Conservation (phyloP, 1,140 invertebrate genomes). For the Drosophila repletoides region DNA sequence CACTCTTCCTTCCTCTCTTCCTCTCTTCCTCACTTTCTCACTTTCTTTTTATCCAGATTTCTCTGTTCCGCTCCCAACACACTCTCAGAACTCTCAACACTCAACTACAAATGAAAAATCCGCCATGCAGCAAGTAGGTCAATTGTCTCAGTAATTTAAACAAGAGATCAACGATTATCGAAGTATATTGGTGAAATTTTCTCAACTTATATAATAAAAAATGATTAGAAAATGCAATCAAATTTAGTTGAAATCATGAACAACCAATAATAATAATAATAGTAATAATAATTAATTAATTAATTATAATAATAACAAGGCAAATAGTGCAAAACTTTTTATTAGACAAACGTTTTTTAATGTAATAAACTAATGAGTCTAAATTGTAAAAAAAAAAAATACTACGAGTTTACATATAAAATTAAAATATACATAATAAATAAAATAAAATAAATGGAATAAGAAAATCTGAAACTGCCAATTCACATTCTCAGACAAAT, state of each 20-base stretch:
- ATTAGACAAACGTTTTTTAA: conserved; percentile 61
- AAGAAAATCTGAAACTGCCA: conserved; percentile 71
- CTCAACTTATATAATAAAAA: conserved; percentile 50
- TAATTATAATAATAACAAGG: conserved; percentile 1
- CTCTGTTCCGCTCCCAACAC: neutral
- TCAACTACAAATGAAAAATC: neutral
- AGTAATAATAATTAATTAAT: conserved; percentile 8
- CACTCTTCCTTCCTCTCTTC: neutral
- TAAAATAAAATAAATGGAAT: conserved; percentile 18
- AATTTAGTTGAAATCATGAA: conserved; percentile 46
- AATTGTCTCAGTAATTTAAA: conserved; percentile 19
- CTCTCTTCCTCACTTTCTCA: neutral
- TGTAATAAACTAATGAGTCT: conserved; percentile 41
- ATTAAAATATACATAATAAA: neutral
- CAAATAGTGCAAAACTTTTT: conserved; percentile 57
- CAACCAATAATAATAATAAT: conserved; percentile 32
- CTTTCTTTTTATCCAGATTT: neutral
- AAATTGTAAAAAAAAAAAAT: conserved; percentile 36
- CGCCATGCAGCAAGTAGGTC: conserved; percentile 26
- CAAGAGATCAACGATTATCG: conserved; percentile 48
- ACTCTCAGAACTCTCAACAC: neutral
- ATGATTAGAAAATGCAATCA: conserved; percentile 45
- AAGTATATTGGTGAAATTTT: conserved; percentile 69
- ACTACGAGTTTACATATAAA: too few relatives aligned
- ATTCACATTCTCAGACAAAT: conserved; percentile 72